Conservation (phyloP, 2,113 vertebrate species). For the Microcebus jonahi region DNA sequence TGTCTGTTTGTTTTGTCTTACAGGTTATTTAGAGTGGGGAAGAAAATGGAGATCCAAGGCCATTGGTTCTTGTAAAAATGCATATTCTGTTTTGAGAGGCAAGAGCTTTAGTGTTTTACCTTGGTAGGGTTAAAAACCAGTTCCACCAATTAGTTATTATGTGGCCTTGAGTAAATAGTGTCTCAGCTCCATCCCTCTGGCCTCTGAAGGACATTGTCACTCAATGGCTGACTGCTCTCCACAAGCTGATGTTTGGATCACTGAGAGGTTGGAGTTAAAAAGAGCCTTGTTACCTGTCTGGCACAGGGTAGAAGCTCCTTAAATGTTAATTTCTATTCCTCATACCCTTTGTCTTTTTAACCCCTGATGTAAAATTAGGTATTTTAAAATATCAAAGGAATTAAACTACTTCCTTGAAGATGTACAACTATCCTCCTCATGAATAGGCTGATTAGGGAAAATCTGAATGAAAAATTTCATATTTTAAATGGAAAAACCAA, state of each 20-base stretch:
- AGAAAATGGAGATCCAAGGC: background rate
- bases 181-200: fast-evolving
- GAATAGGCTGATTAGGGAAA: background rate
- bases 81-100: background rate
- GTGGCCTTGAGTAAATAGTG: background rate
- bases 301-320: too few species aligned
- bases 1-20: background rate
- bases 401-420: background rate
- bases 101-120: background rate
- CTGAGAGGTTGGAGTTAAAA: background rate
- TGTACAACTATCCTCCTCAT: background rate
- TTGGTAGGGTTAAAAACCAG: background rate
- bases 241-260: fast-evolving
- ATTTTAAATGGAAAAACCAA: conserved; percentile 3
- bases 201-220: fast-evolving
- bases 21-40: background rate
- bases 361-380: background rate
- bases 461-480: conserved; percentile 17
- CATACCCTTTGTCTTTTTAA: background rate
- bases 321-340: background rate
- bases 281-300: background rate
- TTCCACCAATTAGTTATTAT: background rate
- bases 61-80: background rate
- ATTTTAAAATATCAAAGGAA: background rate
- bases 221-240: background rate